Base-by-base conservation (phyloP, 2,888 invertebrate genomes). In the Congeria kusceri region DNA sequence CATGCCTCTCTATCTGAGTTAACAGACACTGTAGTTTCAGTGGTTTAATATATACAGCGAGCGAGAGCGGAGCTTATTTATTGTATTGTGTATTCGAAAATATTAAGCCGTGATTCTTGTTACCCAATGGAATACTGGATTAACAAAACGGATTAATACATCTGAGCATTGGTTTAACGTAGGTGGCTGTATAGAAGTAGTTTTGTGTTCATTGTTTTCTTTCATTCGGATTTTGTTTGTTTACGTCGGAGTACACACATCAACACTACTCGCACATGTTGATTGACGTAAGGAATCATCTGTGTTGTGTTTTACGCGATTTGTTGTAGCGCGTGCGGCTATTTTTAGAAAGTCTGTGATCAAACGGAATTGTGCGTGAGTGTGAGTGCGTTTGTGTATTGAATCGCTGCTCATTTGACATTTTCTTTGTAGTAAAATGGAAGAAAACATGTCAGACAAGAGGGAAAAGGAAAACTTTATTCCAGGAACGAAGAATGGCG, bases 251-350 rank as follows among this genome's bases (percentile, higher is more conserved):
- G 11, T 1, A 39, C 39, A 39, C 13, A 39, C 3, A 39, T 20
- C 44, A 27, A 47, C 57, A 56, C 32, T 39, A 57, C 56, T 67
- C 7, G 53, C 61, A 70, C 69, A 70, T 70, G 69, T 70, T 70
- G 62, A 70, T 70, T 70, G 69, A 70, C 69, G 39, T 39, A 25
- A 63, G 25, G 20, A 46, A 20, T 27, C 23, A 44, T 62, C 39
- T 39, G 29, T 15, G 28, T 44, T 63, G 20, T 20, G 25, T 25
- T 13, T 2, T 61, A 11, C 32, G 32, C 44, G 61, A 61, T 61
- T 27, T 56, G 23, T 4, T 56, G 7, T 56, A 15, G 56, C 28
- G 47, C 18, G 25, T n/a, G n/a, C 46, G 63, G 15, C n/a, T 44
- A 46, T 44, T 23, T 20, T 23, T 46, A 7, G 47, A 15, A 46